Base-by-base conservation (phyloP, 2,888 invertebrate species). In the Malacosoma neustria region DNA sequence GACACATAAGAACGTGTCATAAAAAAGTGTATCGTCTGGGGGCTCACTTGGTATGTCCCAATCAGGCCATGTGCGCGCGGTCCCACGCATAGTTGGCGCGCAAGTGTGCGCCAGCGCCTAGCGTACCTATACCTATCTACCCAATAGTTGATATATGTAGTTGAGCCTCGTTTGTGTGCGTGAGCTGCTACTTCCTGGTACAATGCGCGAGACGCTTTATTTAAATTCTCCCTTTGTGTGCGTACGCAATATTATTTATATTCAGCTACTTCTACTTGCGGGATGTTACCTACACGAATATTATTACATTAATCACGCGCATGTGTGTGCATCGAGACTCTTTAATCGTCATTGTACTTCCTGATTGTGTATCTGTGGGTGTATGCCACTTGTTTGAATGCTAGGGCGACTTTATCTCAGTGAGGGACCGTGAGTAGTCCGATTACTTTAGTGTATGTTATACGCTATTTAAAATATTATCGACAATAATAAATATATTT, bases 341-440 rank as follows among this genome's bases (percentile, higher is more conserved):
- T 82, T 80, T 81, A 80, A 81, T 82, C 81, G 81, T 74, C 69
- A 80, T 84, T 84, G 81, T 84, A 84, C 84, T 85, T 85, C 85
- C 85, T 85, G 80, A 81, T 80, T 61, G 61, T 63, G 51, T 43
- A 54, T 44, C 30, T 32, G 82, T 84, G 82, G 81, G 84, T 40
- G 84, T 82, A 72, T 77, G 75, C 77, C 84, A 85, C 84, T 84
- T 85, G 85, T 84, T 84, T 74, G 81, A 81, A 80, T 81, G 81
- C 69, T 79, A 73, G 84, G 85, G 82, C 76, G 74, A 77, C 81
- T 81, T 76, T 82, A 81, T 82, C 82, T 80, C 75, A 61, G 73
- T 57, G 72, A 79, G 84, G 82, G 81, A 79, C 80, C 73, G 73
- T 80, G 82, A 73, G 79, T 81, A 81, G 82, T 82, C 80, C 82